phyloP scores from a whole-genome alignment of 1,140 invertebrate species.

The Artemia franciscana region DNA sequence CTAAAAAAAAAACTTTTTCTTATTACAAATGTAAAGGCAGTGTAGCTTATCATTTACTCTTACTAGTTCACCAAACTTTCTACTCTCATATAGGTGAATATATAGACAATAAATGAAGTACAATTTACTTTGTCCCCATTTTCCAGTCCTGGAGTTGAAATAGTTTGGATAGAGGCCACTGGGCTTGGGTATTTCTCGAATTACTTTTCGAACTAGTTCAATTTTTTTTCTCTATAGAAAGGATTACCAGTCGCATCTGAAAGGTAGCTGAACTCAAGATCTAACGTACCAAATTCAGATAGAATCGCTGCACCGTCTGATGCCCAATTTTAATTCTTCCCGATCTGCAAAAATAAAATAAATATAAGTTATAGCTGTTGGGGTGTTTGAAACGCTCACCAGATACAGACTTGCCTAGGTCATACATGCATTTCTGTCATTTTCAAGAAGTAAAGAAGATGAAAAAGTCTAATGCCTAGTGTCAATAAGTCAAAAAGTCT shows the following conservation, averaged over 20 bases:
- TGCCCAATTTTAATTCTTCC: conserved; percentile 92
- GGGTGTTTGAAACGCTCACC: too few species aligned
- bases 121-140: conserved; percentile 89
- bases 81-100: too few species aligned
- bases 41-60: too few species aligned
- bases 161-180: conserved; percentile 93
- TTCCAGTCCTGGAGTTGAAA: conserved; percentile 77
- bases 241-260: conserved; percentile 81
- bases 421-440: too few species aligned
- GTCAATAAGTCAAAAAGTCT: too few species aligned
- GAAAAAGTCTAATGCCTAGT: too few species aligned
- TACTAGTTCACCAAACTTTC: too few species aligned
- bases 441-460: too few species aligned
- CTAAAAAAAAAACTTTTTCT: too few species aligned
- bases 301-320: conserved; percentile 86
- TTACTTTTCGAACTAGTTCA: conserved; percentile 51
- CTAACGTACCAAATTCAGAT: conserved; percentile 88
- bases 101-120: conserved; percentile 1
- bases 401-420: too few species aligned
- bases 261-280: conserved; percentile 86
- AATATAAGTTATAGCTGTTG: too few species aligned
- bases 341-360: conserved; percentile 38
- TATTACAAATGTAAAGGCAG: too few species aligned
- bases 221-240: conserved; percentile 69
- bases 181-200: conserved; percentile 67